Conservation (phyloP, 2,888 invertebrate species). For the Mesodorylaimus sp. region DNA sequence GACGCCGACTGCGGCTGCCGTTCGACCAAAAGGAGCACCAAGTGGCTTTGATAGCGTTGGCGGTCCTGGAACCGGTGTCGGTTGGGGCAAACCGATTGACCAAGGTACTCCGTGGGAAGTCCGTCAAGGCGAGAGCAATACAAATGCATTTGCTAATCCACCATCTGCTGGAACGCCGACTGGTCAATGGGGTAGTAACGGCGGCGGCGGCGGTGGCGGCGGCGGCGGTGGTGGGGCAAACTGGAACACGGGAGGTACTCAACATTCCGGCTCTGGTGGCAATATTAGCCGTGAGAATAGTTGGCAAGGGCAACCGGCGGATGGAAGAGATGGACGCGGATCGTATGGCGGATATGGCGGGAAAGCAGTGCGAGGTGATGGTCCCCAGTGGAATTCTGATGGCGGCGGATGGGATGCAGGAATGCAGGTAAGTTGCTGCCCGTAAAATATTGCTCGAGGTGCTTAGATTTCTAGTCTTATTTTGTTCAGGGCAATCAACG, state of each 20-base stretch:
- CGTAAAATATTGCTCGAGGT: neutral
- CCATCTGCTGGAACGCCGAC: neutral
- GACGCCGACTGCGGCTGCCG: too few relatives aligned
- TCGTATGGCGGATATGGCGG: neutral
- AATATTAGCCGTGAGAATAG: neutral
- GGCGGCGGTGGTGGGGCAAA: neutral
- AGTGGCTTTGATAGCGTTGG: neutral
- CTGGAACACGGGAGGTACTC: neutral
- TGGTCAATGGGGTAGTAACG: too few relatives aligned
- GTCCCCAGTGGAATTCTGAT: neutral
- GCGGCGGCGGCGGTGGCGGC: neutral
- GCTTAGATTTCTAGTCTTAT: too few relatives aligned
- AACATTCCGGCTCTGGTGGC: neutral
- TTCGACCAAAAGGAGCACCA: too few relatives aligned
- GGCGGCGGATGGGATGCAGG: neutral
- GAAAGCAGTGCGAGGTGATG: neutral
- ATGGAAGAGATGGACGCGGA: neutral
- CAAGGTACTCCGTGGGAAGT: constrained; percentile 10
- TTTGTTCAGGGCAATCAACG: too few relatives aligned
- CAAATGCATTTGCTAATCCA: too few relatives aligned
- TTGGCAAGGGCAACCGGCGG: neutral
- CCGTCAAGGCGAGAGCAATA: too few relatives aligned
- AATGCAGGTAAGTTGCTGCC: neutral
- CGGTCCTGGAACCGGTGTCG: neutral
- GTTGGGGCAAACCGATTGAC: constrained; percentile 5